Base-by-base conservation (phyloP, 2,888 invertebrate species). In the Alentia gelatinosa region DNA sequence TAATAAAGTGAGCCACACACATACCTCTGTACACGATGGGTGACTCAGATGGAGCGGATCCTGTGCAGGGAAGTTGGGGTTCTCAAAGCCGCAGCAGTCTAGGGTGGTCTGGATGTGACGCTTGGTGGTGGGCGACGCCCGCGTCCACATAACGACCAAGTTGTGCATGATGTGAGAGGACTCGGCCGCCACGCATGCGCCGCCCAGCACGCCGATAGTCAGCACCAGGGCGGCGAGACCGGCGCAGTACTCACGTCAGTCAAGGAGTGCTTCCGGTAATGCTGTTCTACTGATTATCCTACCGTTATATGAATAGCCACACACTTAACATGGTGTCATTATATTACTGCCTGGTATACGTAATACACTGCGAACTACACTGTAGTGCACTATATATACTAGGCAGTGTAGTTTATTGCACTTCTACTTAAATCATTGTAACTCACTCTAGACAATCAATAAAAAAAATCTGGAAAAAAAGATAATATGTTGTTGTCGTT, bases 21-120 rank as follows among this genome's bases (percentile, higher is more conserved):
- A n/a, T 50, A 86, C 86, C 86, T 23, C 23, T 42, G 86, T 19
- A 47, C 86, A 86, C 4, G 86, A 86, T 1, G 86, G 86, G 35
- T 86, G 42, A 23, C 47, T 86, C 12, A 86, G 86, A 47, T 86
- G 42, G 1, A 86, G 50, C 9, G 86, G 47, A 23, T 86, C 86
- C 26, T 47, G 47, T 47, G 7, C n/a, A 1, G 47, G 86, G 35
- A 86, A 86, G 50, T 86, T 86, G 7, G 86, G 86, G 47, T 86
- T 86, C 5, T 47, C 47, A 47, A 86, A 86, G 26, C 86, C 86
- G 33, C 86, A 86, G 86, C 86, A 86, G 35, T 86, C 30, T 12
- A 86, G 86, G 26, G 30, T 47, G 15, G 30, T 30, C 50, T 86
- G 86, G 9, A 86, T 42, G 86, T 42, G 47, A 7, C 5, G 26